phyloP scores from a whole-genome alignment of 2,888 invertebrate genomes.

The Aleiodes testaceus region DNA sequence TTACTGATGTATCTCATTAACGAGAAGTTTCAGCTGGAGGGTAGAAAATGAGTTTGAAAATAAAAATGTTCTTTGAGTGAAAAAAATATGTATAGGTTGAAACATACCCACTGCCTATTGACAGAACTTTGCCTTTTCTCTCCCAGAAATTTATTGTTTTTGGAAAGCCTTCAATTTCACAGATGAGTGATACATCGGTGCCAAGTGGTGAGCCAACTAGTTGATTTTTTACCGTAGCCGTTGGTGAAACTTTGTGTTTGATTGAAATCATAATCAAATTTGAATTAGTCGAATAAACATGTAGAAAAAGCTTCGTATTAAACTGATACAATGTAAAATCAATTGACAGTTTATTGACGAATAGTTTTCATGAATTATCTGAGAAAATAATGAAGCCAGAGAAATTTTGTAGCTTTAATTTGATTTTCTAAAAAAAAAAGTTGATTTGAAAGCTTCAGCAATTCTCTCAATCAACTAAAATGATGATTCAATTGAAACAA shows the following conservation, averaged over 20 bases:
- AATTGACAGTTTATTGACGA: not conserved
- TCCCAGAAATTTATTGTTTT: slow-evolving; percentile 82
- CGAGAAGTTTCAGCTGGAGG: too few relatives aligned
- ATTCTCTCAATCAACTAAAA: too few relatives aligned
- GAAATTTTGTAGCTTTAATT: too few relatives aligned
- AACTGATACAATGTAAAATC: not conserved
- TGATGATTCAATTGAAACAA: too few relatives aligned
- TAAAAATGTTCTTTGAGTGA: not conserved
- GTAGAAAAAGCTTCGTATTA: not conserved
- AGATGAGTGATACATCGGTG: slow-evolving; percentile 78
- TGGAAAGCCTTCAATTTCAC: slow-evolving; percentile 81
- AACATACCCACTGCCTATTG: slow-evolving; percentile 77
- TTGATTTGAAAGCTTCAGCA: too few relatives aligned
- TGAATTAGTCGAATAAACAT: not conserved
- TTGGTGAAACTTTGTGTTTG: slow-evolving; percentile 77
- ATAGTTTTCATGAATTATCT: too few relatives aligned
- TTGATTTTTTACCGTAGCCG: slow-evolving; percentile 79
- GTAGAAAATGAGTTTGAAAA: too few relatives aligned
- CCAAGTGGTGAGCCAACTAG: slow-evolving; percentile 80
- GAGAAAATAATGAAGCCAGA: too few relatives aligned
- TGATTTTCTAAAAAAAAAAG: too few relatives aligned
- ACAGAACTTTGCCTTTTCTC: slow-evolving; percentile 74
- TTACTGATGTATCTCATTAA: too few relatives aligned
- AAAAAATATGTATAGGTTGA: not conserved
- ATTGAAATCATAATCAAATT: not conserved